Conservation (phyloP, 2,113 vertebrate genomes). For the Labeo catla region DNA sequence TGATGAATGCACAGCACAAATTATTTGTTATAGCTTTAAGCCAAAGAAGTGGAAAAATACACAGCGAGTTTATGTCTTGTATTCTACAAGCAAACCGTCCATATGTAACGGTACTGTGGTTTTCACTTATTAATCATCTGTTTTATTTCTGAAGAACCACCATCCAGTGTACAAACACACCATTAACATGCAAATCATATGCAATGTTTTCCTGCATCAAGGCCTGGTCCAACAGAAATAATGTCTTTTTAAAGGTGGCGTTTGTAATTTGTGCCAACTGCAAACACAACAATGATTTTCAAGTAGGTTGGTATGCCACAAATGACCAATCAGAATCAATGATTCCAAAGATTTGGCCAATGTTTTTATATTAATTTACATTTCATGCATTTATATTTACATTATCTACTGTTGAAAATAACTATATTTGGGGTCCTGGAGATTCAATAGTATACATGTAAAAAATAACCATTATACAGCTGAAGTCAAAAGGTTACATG, state of each 20-base stretch:
- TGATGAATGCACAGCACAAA: neutral
- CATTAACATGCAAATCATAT: slow-evolving; percentile 70
- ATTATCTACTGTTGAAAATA: neutral
- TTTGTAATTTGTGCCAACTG: neutral
- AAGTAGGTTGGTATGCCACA: neutral
- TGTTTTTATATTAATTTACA: neutral
- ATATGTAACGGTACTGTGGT: slow-evolving; percentile 19
- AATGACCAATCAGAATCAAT: neutral
- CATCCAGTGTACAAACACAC: slow-evolving; percentile 61
- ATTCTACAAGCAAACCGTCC: neutral
- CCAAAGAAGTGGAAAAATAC: neutral
- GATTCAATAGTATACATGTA: too few relatives aligned
- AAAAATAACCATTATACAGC: too few relatives aligned
- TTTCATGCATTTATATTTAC: neutral
- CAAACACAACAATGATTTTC: neutral
- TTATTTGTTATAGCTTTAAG: neutral
- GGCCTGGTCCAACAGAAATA: slow-evolving; percentile 58
- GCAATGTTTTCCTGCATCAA: slow-evolving; percentile 56
- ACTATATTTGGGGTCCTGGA: neutral
- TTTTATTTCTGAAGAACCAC: slow-evolving; percentile 56
- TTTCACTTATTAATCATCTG: slow-evolving; percentile 68
- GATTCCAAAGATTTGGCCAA: neutral
- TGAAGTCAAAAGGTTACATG: too few relatives aligned
- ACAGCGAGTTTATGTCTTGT: neutral
- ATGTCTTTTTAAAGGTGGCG: neutral